Evolutionary conservation across 2,797 vertebrate species (phyloP).

Genomic region (Molothrus ater): DNA sequence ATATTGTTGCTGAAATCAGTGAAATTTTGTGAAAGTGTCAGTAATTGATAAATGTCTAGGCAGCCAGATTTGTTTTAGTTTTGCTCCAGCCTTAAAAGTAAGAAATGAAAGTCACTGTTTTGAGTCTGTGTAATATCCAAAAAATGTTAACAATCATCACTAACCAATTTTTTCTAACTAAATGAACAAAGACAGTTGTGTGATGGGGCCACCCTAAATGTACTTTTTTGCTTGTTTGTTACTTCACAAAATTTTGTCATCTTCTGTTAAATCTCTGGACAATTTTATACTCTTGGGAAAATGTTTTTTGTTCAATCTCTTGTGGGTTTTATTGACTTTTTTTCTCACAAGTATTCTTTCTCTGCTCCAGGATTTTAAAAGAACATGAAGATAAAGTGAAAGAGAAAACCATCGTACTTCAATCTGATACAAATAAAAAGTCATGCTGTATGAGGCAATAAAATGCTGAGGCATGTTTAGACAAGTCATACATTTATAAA

Average conservation of each 20-base stretch:
- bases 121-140: not conserved
- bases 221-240: not conserved
- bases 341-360: not conserved
- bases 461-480: not conserved
- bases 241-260: not conserved
- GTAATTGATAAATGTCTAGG: not conserved
- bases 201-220: not conserved
- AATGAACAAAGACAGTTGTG: not conserved
- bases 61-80: not conserved
- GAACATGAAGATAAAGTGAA: conserved; percentile 87
- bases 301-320: not conserved
- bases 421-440: conserved; percentile 77
- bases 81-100: not conserved
- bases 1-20: not conserved
- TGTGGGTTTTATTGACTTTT: not conserved
- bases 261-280: not conserved
- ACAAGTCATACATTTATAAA: not conserved
- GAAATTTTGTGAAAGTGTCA: not conserved
- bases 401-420: conserved; percentile 83
- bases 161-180: not conserved
- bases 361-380: conserved; percentile 82
- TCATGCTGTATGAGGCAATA: conserved; percentile 82
- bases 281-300: not conserved
- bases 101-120: not conserved
- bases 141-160: not conserved